These are phyloP conservation scores for Diploptera punctata DNA, from an alignment of 2,888 invertebrate genomes.

Conservation along the genomic window DNA sequence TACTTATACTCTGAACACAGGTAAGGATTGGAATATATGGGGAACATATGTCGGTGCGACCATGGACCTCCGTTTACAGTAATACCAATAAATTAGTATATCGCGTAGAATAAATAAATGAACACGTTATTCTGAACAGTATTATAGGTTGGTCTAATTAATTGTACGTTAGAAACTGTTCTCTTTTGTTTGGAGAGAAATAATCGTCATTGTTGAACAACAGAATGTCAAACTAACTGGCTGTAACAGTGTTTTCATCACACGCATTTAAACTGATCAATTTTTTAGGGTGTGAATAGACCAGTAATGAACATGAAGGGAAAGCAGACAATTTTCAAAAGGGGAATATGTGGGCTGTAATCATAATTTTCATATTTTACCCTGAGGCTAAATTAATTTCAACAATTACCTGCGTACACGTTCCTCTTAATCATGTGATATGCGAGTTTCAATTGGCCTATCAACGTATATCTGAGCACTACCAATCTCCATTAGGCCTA, in stretches of 20 bases:
- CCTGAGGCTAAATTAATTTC: constrained; percentile 18
- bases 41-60: no score
- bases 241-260: not conserved
- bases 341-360: constrained; percentile 4
- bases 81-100: no score
- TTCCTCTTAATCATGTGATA: not conserved
- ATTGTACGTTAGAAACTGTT: no score
- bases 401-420: constrained; percentile 16
- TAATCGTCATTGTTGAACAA: not conserved
- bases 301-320: not conserved
- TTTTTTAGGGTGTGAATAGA: not conserved
- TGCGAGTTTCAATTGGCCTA: not conserved
- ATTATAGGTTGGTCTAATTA: no score
- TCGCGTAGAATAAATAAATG: no score
- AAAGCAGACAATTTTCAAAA: not conserved
- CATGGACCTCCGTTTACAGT: no score
- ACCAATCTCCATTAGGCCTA: no score
- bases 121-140: no score
- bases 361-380: constrained; percentile 29
- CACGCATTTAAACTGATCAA: not conserved
- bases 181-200: not conserved
- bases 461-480: no score
- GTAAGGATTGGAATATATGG: no score
- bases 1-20: no score
- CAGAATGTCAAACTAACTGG: not conserved